Evolutionary conservation across 1,140 invertebrate genomes (phyloP).

Genomic region (Zaprionus lachaisei): DNA sequence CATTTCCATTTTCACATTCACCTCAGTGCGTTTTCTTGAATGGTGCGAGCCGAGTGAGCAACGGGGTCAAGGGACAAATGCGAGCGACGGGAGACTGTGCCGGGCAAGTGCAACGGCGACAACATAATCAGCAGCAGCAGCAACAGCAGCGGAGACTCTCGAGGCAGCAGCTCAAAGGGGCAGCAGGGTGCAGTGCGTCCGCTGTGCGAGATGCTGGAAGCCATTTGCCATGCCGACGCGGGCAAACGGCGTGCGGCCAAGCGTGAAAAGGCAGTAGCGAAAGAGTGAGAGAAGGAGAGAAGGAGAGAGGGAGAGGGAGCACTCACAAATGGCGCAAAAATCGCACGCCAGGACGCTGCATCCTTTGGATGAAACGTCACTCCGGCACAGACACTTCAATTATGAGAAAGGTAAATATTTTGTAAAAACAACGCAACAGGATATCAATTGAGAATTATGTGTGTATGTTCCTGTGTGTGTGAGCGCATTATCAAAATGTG

Average conservation of each 20-base stretch:
- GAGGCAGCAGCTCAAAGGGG: constrained; percentile 9
- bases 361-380: constrained; percentile 32
- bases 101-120: constrained; percentile 47
- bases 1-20: neutral
- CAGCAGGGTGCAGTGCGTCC: constrained; percentile 65
- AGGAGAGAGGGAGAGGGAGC: constrained; percentile 11
- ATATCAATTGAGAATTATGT: constrained; percentile 76
- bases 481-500: constrained; percentile 71
- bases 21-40: constrained; percentile 24
- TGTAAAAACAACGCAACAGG: constrained; percentile 84
- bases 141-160: constrained; percentile 30
- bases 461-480: constrained; percentile 16
- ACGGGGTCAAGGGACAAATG: constrained; percentile 16
- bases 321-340: constrained; percentile 74
- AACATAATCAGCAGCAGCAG: constrained; percentile 67
- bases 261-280: constrained; percentile 56
- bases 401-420: constrained; percentile 83
- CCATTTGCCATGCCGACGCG: constrained; percentile 37
- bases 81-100: constrained; percentile 36
- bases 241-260: constrained; percentile 48
- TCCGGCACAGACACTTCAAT: constrained; percentile 71
- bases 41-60: constrained; percentile 4
- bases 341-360: constrained; percentile 53
- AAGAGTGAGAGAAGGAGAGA: neutral
- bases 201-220: constrained; percentile 53